phyloP scores from a whole-genome alignment of 2,888 invertebrate genomes.

The Dryadula phaetusa region DNA sequence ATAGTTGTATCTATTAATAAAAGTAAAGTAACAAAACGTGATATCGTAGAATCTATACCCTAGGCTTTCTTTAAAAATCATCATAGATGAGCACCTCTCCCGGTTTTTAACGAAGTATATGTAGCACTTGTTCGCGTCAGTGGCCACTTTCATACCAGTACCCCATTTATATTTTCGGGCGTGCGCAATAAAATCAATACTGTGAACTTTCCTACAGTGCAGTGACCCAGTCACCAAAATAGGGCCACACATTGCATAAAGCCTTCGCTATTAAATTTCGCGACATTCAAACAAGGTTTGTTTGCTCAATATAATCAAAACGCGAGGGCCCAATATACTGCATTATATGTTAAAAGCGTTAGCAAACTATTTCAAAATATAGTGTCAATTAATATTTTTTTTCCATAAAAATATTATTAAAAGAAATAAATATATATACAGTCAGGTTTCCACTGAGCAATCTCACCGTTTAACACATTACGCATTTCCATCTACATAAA shows the following conservation, averaged over 20 bases:
- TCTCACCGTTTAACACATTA: constrained; percentile 18
- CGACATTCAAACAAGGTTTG: constrained; percentile 45
- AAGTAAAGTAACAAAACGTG: too few relatives aligned
- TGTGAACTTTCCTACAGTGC: constrained; percentile 80
- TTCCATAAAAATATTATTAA: not conserved
- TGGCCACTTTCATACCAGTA: constrained; percentile 59
- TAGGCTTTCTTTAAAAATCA: not conserved
- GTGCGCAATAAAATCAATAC: constrained; percentile 84
- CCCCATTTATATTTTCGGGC: constrained; percentile 81
- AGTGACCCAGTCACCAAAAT: constrained; percentile 78
- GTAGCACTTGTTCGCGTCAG: constrained; percentile 52
- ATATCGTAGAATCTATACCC: too few relatives aligned
- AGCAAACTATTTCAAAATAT: not conserved
- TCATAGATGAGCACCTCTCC: not conserved
- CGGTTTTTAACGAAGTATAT: constrained; percentile 43
- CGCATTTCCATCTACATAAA: constrained; percentile 32
- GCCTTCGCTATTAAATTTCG: constrained; percentile 60
- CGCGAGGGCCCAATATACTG: not conserved
- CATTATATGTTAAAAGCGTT: not conserved
- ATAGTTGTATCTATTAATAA: too few relatives aligned
- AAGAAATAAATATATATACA: not conserved
- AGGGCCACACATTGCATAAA: constrained; percentile 73
- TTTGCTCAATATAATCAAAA: constrained; percentile 23
- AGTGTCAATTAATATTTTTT: not conserved
- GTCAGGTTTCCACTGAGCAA: not conserved